These are phyloP conservation scores for Lamproptera curius DNA, from an alignment of 2,888 invertebrate genomes.

Conservation along the genomic window DNA sequence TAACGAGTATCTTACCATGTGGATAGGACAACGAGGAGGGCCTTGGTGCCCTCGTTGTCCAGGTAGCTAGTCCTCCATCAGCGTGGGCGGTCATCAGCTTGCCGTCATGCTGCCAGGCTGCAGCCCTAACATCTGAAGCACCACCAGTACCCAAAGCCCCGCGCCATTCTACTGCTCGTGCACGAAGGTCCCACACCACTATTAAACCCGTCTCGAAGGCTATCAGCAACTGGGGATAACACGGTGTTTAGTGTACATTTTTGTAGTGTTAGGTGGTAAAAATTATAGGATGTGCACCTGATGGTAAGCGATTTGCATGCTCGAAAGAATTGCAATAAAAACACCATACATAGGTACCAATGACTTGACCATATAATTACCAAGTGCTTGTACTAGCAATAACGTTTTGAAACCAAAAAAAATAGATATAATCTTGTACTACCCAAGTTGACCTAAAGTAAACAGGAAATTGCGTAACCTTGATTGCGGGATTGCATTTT, in stretches of 20 bases:
- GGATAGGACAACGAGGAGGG: slow-evolving; percentile 92
- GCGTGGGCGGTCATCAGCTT: slow-evolving; percentile 97
- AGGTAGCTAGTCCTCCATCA: slow-evolving; percentile 97
- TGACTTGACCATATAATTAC: too few species aligned
- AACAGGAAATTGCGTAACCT: too few species aligned
- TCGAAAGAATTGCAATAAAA: too few species aligned
- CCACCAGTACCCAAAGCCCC: slow-evolving; percentile 89
- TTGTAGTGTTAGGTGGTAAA: too few species aligned
- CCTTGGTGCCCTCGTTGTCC: slow-evolving; percentile 89
- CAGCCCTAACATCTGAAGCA: slow-evolving; percentile 90
- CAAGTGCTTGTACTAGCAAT: too few species aligned
- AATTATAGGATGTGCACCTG: too few species aligned
- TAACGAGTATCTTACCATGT: slow-evolving; percentile 83
- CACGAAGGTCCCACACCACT: slow-evolving; percentile 96
- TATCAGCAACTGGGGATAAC: slow-evolving; percentile 87
- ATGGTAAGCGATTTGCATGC: background rate
- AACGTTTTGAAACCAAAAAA: too few species aligned
- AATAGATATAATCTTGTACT: too few species aligned
- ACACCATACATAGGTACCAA: too few species aligned
- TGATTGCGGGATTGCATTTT: too few species aligned
- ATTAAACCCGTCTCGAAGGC: slow-evolving; percentile 97
- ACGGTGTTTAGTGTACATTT: too few species aligned
- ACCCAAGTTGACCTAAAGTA: too few species aligned
- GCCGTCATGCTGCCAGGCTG: slow-evolving; percentile 98
- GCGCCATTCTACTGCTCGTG: slow-evolving; percentile 90